A percentile compares a stretch with the other conserved stretches of the same genome.
These are phyloP conservation scores for Drosophila quadrilineata DNA, from an alignment of 1,140 invertebrate species.

Conservation along the genomic window DNA sequence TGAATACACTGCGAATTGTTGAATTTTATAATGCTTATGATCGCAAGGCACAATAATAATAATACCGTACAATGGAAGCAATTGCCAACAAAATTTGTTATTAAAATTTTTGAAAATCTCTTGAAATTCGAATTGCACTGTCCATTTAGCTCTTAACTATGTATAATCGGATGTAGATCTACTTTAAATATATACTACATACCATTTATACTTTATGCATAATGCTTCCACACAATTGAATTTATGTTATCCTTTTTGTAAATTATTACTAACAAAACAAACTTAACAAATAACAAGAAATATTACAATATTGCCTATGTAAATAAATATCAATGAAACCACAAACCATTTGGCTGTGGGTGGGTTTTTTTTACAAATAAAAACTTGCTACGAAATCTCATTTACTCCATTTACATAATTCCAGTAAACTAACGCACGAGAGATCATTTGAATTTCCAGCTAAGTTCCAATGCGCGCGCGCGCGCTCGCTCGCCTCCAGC, in stretches of 20 bases:
- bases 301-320: conserved; percentile 61
- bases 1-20: conserved; percentile 22
- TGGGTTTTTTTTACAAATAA: conserved; percentile 50
- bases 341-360: conserved; percentile 52
- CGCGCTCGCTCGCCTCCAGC: too few species aligned
- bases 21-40: conserved; percentile 1
- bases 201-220: conserved; percentile 11
- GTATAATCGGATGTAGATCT: background rate
- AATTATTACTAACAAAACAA: too few species aligned
- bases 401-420: background rate
- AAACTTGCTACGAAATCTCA: background rate
- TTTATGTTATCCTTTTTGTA: conserved; percentile 63
- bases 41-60: background rate
- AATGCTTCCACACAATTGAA: conserved; percentile 60
- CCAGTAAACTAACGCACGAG: too few species aligned
- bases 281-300: too few species aligned
- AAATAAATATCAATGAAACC: conserved; percentile 75
- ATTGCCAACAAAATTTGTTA: conserved; percentile 25
- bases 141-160: conserved; percentile 32
- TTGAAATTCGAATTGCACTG: conserved; percentile 21
- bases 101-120: conserved; percentile 30
- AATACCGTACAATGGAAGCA: conserved; percentile 5
- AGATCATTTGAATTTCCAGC: background rate
- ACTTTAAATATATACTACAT: conserved; percentile 11
- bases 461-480: too few species aligned